phyloP scores from a whole-genome alignment of 2,888 invertebrate genomes.

The Toxonevra muliebris region DNA sequence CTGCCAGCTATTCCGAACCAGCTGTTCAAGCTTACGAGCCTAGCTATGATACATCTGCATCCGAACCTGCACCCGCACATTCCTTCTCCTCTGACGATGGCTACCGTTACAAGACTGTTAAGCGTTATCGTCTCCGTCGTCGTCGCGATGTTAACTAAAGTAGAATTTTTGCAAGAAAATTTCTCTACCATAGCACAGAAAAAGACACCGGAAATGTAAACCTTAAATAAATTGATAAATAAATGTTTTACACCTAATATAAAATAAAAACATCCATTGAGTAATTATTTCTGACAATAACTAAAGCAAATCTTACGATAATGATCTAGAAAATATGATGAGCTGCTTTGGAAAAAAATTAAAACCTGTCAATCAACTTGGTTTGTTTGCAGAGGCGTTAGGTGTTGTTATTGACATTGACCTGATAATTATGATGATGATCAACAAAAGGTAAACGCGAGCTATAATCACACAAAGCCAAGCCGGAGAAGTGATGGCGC shows the following conservation, averaged over 20 bases:
- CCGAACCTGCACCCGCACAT: conserved; percentile 26
- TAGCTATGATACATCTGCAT: conserved; percentile 23
- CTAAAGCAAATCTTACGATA: no score
- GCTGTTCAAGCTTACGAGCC: conserved; percentile 17
- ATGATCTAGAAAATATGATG: no score
- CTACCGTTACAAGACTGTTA: conserved; percentile 31
- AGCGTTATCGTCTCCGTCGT: conserved; percentile 31
- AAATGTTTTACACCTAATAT: background rate
- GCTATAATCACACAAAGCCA: no score
- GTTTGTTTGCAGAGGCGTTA: background rate
- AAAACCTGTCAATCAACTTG: conserved; percentile 5
- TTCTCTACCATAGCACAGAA: background rate
- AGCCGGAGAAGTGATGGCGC: no score
- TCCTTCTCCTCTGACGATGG: conserved; percentile 20
- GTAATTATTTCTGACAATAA: background rate
- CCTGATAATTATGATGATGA: background rate
- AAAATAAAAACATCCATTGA: background rate
- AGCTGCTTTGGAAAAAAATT: no score
- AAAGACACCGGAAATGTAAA: background rate
- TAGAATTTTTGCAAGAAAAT: background rate
- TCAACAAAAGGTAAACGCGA: no score
- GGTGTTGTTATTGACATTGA: conserved; percentile 1
- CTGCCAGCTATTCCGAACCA: conserved; percentile 27
- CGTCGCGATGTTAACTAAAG: conserved; percentile 5
- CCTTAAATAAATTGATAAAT: background rate